A percentile compares a stretch with the other conserved stretches of the same genome.
Evolutionary conservation across 2,797 vertebrate genomes (phyloP).

Genomic region (Acrossocheilus fasciatus): DNA sequence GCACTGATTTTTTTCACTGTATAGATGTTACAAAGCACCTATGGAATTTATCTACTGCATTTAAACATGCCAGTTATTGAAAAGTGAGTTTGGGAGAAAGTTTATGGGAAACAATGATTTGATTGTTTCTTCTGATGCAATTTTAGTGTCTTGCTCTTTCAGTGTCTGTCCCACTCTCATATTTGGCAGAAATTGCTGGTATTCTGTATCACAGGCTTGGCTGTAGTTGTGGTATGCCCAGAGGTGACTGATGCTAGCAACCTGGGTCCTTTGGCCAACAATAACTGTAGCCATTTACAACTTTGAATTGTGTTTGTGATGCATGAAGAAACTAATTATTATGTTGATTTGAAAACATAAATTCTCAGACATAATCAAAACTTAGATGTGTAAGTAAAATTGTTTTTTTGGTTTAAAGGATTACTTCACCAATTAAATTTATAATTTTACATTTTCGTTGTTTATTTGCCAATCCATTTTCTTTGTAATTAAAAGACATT

Average conservation of each 20-base stretch:
- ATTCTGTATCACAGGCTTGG: constrained; percentile 30
- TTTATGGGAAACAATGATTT: constrained; percentile 15
- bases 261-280: not conserved
- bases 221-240: not conserved
- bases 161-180: not conserved
- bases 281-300: not conserved
- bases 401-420: not conserved
- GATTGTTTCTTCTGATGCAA: constrained; percentile 16
- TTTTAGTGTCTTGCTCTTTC: constrained; percentile 17
- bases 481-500: not conserved
- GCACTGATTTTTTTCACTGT: not conserved
- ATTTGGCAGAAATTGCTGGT: constrained; percentile 31
- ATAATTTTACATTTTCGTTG: not conserved
- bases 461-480: not conserved
- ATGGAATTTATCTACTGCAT: not conserved
- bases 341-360: not conserved
- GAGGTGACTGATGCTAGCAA: not conserved
- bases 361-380: not conserved
- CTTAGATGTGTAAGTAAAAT: not conserved
- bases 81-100: constrained; percentile 16
- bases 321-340: not conserved
- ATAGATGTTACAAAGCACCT: not conserved
- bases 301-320: not conserved
- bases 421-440: not conserved
- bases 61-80: not conserved